A percentile compares a stretch with the other conserved stretches of the same genome.
These are phyloP conservation scores for Agrilus mali DNA, from an alignment of 2,888 invertebrate genomes.

Conservation along the genomic window DNA sequence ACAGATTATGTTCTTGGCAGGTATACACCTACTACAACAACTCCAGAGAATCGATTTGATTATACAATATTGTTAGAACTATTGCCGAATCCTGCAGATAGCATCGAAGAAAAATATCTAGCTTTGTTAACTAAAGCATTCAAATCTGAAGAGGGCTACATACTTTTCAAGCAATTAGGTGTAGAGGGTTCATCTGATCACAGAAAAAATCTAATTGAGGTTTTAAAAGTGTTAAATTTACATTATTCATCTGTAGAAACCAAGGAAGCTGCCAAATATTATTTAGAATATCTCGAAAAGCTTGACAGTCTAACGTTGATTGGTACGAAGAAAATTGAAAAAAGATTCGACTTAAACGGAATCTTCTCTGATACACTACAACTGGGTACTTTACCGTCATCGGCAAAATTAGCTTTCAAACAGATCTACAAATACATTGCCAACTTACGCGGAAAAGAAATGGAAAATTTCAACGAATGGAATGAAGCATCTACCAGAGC, in stretches of 20 bases:
- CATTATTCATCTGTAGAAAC: neutral
- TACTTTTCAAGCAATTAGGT: too few relatives aligned
- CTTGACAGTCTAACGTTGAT: constrained; percentile 7
- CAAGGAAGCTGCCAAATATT: constrained; percentile 8
- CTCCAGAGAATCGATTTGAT: too few relatives aligned
- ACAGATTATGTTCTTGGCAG: too few relatives aligned
- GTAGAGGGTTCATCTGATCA: too few relatives aligned
- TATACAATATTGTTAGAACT: neutral
- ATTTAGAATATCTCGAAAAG: constrained; percentile 6
- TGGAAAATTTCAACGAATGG: constrained; percentile 10
- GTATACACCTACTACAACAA: too few relatives aligned
- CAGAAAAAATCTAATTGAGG: too few relatives aligned
- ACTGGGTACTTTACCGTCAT: constrained; percentile 7
- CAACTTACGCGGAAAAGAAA: neutral
- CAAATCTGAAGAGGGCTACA: too few relatives aligned
- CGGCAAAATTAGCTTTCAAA: constrained; percentile 12
- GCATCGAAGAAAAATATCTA: neutral
- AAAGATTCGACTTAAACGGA: constrained; percentile 14
- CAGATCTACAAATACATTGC: constrained; percentile 12
- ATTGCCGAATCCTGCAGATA: neutral
- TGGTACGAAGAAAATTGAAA: constrained; percentile 13
- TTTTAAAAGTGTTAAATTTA: too few relatives aligned
- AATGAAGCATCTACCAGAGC: constrained; percentile 13
- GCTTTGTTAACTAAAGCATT: too few relatives aligned
- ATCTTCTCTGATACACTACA: constrained; percentile 15